These are phyloP conservation scores for Saccopteryx leptura DNA, from an alignment of 2,113 vertebrate species.

Conservation along the genomic window DNA sequence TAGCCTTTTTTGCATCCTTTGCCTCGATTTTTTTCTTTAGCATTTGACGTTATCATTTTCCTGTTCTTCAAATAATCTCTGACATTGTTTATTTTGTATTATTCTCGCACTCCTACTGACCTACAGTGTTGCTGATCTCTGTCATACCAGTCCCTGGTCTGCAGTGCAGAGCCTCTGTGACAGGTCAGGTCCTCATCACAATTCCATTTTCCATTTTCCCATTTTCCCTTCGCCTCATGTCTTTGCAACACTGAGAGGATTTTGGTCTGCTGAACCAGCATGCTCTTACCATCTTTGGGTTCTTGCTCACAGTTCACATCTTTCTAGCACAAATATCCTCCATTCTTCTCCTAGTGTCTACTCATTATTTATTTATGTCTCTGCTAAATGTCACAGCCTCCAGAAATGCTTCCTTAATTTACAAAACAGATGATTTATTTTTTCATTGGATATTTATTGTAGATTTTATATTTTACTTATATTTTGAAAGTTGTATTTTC, in stretches of 20 bases:
- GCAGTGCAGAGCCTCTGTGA: background rate
- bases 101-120: too few relatives aligned
- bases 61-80: background rate
- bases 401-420: background rate
- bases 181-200: background rate
- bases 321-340: background rate
- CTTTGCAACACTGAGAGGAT: background rate
- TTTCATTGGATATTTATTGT: background rate
- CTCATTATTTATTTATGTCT: background rate
- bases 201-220: background rate
- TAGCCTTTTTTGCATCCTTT: background rate
- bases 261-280: background rate
- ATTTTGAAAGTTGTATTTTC: background rate
- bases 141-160: background rate
- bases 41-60: background rate
- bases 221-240: background rate
- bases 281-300: too few relatives aligned
- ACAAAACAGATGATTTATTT: background rate
- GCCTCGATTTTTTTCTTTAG: background rate
- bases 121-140: background rate
- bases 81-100: background rate
- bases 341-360: background rate
- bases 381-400: background rate
- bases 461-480: slow-evolving; percentile 36
- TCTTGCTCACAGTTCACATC: background rate